Conservation (phyloP, 2,113 vertebrate species). For the Octodon degus region DNA sequence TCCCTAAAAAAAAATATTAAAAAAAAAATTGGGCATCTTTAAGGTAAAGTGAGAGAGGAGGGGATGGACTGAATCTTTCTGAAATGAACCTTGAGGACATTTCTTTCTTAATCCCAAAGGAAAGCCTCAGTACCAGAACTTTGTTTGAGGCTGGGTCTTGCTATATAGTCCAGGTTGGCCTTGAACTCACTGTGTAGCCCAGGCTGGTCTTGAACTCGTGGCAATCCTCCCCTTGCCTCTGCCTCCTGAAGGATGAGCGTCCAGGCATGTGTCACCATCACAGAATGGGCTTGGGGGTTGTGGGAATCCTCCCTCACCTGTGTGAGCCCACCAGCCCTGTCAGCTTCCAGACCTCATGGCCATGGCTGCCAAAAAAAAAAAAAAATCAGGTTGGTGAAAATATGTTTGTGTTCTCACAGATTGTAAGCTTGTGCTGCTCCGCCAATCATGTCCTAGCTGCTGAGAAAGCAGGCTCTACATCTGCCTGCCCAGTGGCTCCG, state of each 20-base stretch:
- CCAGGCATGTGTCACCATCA: background rate
- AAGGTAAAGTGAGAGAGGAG: background rate
- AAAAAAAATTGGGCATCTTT: background rate
- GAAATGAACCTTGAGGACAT: background rate
- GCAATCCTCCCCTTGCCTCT: background rate
- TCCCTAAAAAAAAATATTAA: too few relatives aligned
- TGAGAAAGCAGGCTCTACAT: conserved; percentile 83
- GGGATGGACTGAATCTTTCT: background rate
- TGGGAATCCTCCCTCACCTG: background rate
- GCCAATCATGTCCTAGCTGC: conserved; percentile 84
- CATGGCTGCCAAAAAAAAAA: background rate
- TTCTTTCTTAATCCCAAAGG: background rate
- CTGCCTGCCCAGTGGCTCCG: conserved; percentile 81
- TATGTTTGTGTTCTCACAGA: background rate
- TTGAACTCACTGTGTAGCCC: background rate
- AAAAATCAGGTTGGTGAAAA: background rate
- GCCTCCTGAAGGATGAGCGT: background rate
- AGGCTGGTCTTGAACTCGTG: background rate
- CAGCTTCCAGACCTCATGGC: background rate
- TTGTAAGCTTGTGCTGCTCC: conserved; percentile 81
- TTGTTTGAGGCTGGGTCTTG: background rate
- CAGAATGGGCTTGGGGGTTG: background rate
- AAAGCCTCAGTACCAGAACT: background rate
- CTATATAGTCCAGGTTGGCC: too few relatives aligned
- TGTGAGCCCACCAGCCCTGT: background rate